These are phyloP conservation scores for Andrena marginata DNA, from an alignment of 2,888 invertebrate species.

Conservation along the genomic window DNA sequence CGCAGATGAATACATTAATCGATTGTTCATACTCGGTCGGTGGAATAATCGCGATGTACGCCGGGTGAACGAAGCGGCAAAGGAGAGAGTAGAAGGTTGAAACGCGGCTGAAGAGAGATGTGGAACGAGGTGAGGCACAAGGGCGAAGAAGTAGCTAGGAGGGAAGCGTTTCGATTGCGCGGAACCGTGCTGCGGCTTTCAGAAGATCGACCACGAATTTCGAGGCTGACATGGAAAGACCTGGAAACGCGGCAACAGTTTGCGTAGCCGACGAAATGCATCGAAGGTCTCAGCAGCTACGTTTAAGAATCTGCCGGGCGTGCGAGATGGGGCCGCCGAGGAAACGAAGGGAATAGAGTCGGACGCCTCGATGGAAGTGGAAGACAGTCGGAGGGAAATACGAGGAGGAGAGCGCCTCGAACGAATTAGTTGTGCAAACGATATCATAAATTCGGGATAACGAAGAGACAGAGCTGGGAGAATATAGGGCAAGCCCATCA, in stretches of 20 bases:
- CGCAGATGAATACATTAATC: slow-evolving; percentile 60
- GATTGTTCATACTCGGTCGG: slow-evolving; percentile 56
- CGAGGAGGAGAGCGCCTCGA: neutral
- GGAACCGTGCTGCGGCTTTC: neutral
- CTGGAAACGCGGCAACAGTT: neutral
- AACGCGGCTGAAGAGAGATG: slow-evolving; percentile 32
- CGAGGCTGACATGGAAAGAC: neutral
- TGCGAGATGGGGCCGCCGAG: too few relatives aligned
- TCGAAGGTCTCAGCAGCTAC: neutral
- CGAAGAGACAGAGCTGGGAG: slow-evolving; percentile 4
- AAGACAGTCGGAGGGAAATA: neutral
- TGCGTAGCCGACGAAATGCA: neutral
- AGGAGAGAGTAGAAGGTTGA: slow-evolving; percentile 24
- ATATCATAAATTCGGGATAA: slow-evolving; percentile 33
- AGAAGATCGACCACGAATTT: neutral
- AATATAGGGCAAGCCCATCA: slow-evolving; percentile 30
- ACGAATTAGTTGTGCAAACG: slow-evolving; percentile 34
- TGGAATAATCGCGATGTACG: slow-evolving; percentile 51
- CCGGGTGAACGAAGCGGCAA: slow-evolving; percentile 38
- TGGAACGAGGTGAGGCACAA: neutral
- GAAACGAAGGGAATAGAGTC: neutral
- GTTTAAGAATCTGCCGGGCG: too few relatives aligned
- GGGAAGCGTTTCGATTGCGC: neutral
- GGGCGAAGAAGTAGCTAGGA: neutral
- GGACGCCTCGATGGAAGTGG: neutral